Evolutionary conservation across 1,140 invertebrate genomes (phyloP).

Genomic region (Apolygus lucorum): DNA sequence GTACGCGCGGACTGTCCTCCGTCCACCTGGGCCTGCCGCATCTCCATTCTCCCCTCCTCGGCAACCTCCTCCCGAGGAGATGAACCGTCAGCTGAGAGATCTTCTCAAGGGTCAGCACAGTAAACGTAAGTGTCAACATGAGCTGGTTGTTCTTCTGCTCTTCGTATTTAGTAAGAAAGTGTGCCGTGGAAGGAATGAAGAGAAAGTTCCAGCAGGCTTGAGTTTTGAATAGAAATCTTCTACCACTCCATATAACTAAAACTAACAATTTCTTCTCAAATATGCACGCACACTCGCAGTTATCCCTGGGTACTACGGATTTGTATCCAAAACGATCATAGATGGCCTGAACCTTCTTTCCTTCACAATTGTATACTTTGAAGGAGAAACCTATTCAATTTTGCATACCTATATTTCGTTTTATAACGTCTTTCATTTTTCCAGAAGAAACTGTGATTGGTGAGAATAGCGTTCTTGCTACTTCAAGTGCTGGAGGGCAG

Average conservation of each 20-base stretch:
- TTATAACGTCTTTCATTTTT: not conserved
- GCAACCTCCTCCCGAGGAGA: constrained; percentile 36
- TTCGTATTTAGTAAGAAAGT: no score
- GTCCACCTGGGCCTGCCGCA: constrained; percentile 34
- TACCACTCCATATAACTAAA: no score
- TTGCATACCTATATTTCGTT: constrained; percentile 34
- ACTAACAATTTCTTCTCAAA: no score
- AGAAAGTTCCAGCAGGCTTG: no score
- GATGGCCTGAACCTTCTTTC: no score
- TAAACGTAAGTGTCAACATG: constrained; percentile 37
- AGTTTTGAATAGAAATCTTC: no score
- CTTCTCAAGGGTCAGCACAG: constrained; percentile 67
- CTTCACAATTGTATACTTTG: no score
- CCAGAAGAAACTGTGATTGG: constrained; percentile 13
- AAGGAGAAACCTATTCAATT: not conserved
- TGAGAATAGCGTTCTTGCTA: constrained; percentile 34
- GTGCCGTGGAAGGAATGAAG: no score
- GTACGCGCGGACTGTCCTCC: constrained; percentile 7
- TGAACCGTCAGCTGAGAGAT: constrained; percentile 61
- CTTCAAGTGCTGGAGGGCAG: constrained; percentile 37
- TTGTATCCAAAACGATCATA: no score
- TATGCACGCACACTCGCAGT: no score
- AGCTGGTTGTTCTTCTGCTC: no score
- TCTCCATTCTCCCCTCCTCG: constrained; percentile 39
- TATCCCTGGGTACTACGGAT: no score